Base-by-base conservation (phyloP, 2,888 invertebrate species). In the Rotaria macrura region DNA sequence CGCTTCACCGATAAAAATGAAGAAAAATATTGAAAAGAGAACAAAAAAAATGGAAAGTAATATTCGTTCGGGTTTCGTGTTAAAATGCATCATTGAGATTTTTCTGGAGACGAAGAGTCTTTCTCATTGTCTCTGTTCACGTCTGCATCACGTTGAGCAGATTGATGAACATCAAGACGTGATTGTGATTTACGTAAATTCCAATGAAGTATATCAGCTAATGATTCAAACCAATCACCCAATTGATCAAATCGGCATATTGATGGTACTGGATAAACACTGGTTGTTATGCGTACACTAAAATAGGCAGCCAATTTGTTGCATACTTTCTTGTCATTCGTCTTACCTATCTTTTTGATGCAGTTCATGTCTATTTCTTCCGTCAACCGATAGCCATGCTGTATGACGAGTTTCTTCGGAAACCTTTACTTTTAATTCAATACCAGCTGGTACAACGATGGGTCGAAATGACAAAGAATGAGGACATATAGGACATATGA, bases 401-500 rank as follows among this genome's bases (percentile, higher is more conserved):
- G 92, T 93, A 94, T 91, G 95, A 94, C 95, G 95, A 93, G 89
- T 93, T 88, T 94, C 94, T 89, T 93, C 92, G 89, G 94, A 94
- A 89, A 94, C 93, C 92, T 93, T 94, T 91, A 95, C 90, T 89
- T 89, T 91, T 83, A 91, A 93, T 91, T 97, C 96, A 0, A 97
- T 97, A 0, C 97, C 97, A 7, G 97, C 96, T 0, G 97, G 97
- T 57, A 97, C 96, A 47, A 97, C 96, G 88, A 97, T 97, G 72
- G 97, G 97, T 89, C 97, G 92, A 92, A 97, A 97, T 89, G 96
- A 97, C 87, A 97, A 92, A 57, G 97, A 97, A 92, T 97, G 97
- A 12, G 97, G 97, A 90, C 97, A 97, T 90, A 97, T 97, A 49
- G 97, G 97, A 3, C 96, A 96, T 85, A 97, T 95, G 95, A 97